A percentile compares a stretch with the other conserved stretches of the same genome.
Evolutionary conservation across 2,797 vertebrate species (phyloP).

Genomic region (Hapalemur alaotrensis): DNA sequence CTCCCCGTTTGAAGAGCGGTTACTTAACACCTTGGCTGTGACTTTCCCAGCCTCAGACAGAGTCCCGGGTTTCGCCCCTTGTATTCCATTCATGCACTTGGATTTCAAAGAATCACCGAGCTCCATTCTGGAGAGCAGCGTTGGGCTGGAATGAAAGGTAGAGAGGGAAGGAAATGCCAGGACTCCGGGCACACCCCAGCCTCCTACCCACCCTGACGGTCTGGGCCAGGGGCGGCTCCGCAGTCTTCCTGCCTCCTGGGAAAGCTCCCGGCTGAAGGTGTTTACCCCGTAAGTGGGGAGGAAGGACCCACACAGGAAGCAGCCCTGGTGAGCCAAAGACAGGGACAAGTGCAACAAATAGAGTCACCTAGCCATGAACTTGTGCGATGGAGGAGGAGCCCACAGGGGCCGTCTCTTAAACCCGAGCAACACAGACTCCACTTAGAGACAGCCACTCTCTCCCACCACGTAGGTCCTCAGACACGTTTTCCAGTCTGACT

Average conservation of each 20-base stretch:
- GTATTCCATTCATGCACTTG: constrained; percentile 59
- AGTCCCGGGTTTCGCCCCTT: not conserved
- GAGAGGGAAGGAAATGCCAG: not conserved
- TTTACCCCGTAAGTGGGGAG: not conserved
- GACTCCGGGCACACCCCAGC: not conserved
- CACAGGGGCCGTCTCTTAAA: not conserved
- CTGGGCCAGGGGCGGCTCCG: not conserved
- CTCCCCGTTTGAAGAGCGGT: constrained; percentile 45
- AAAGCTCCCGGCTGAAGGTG: not conserved
- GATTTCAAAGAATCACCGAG: constrained; percentile 29
- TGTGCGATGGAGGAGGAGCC: not conserved
- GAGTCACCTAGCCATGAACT: not conserved
- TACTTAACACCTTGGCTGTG: constrained; percentile 61
- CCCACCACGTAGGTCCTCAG: not conserved
- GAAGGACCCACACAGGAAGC: not conserved
- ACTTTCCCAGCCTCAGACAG: constrained; percentile 52
- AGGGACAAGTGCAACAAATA: not conserved
- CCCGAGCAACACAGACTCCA: not conserved
- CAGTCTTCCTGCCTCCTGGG: not conserved
- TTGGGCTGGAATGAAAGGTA: not conserved
- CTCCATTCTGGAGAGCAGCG: not conserved
- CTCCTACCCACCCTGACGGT: not conserved
- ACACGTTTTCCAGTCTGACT: not conserved
- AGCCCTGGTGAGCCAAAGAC: not conserved
- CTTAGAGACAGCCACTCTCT: not conserved